Conservation (phyloP, 1,140 invertebrate genomes). For the Augochlora pura region DNA sequence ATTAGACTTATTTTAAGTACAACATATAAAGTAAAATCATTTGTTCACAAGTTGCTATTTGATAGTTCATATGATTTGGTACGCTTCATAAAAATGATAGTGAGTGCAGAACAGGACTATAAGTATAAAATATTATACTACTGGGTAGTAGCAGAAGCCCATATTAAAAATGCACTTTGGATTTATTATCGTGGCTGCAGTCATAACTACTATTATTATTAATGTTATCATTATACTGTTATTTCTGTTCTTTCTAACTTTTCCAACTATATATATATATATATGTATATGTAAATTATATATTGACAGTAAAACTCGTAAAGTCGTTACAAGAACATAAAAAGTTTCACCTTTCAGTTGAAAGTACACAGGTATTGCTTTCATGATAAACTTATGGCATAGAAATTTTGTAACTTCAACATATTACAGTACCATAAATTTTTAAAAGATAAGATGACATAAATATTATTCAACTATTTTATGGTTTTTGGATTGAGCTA, state of each 20-base stretch:
- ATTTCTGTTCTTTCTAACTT: constrained; percentile 19
- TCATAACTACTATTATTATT: constrained; percentile 18
- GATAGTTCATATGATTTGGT: not conserved
- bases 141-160: constrained; percentile 28
- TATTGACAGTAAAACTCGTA: constrained; percentile 23
- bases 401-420: constrained; percentile 27
- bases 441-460: constrained; percentile 38
- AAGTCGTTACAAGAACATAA: constrained; percentile 13
- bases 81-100: constrained; percentile 4
- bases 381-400: constrained; percentile 7
- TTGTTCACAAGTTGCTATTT: not conserved
- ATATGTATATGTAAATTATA: constrained; percentile 31
- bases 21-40: constrained; percentile 12
- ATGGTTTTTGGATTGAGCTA: constrained; percentile 9
- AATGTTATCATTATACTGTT: constrained; percentile 7
- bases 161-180: constrained; percentile 50
- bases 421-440: constrained; percentile 29
- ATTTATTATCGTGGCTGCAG: constrained; percentile 39
- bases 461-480: constrained; percentile 27
- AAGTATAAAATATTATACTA: constrained; percentile 26
- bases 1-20: constrained; percentile 22
- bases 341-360: constrained; percentile 43
- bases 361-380: constrained; percentile 45
- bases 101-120: constrained; percentile 46
- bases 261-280: constrained; percentile 4